Base-by-base conservation (phyloP, 37 sponge, comb jelly and placozoan species). In the Cladorhizidae sp. region DNA sequence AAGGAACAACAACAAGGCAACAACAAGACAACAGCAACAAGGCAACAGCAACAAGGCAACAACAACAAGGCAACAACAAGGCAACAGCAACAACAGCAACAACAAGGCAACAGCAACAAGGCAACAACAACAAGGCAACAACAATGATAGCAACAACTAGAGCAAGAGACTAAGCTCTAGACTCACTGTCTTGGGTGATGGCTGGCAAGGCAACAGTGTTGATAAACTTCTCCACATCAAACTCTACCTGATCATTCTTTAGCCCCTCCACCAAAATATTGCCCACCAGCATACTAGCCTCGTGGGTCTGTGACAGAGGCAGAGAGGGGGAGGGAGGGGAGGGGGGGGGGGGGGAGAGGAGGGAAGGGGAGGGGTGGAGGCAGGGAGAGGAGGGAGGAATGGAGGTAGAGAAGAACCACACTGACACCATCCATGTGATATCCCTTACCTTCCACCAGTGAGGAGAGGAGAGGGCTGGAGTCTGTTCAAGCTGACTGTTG, bases 201-300 rank as follows among this genome's bases (percentile, higher is more conserved):
- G 71, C 73, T 11, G 91, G 80, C 0, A 91, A 40, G 54, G 82
- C 59, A 23, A 86, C 75, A 52, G 40, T 72, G 9, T 76, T 55
- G 29, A 77, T 56, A 32, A 91, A 80, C 22, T 28, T 31, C 56
- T 78, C 74, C 43, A 57, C 18, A 57, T 81, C 75, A 77, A 91
- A 91, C 57, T 78, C 67, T 0, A 57, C 49, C 17, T 7, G 21
- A 1, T 37, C 64, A 41, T 11, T 41, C 54, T 57, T 75, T 28
- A 77, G 61, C 0, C 64, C 77, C 64, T 83, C 65, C 43, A 82
- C 70, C 12, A 85, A 51, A 56, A 42, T 17, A 28, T 73, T 54
- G 31, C 70, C 28, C 0, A 70, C 85, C 70, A 87, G 45, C 85
- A 88, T 76, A 49, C 89, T 85, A 15, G 93, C 83, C 55, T 92